Percentiles rank a stretch among this genome's conserved stretches.
These are phyloP conservation scores for Cirrhinus mrigala DNA, from an alignment of 2,797 vertebrate genomes.

Conservation along the genomic window DNA sequence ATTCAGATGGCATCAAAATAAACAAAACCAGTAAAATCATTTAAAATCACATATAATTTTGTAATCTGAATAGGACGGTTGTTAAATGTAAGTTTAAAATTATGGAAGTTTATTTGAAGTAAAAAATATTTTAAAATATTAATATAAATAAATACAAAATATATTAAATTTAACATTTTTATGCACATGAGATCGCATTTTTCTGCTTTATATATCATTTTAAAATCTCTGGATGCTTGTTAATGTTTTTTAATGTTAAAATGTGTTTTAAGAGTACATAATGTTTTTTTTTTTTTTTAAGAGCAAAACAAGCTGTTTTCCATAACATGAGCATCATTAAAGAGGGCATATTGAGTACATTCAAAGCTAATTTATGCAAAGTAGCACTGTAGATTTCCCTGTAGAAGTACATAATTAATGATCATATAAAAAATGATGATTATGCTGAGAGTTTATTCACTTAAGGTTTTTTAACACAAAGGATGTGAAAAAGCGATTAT, in stretches of 20 bases:
- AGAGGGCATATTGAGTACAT: neutral
- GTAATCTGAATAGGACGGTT: neutral
- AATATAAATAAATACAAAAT: too few relatives aligned
- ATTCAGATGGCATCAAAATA: neutral
- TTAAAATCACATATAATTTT: neutral
- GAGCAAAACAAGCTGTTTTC: neutral
- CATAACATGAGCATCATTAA: neutral
- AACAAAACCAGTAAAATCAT: neutral
- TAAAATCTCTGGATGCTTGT: neutral
- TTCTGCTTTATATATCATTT: neutral
- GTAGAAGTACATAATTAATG: neutral
- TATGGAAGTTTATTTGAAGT: too few relatives aligned
- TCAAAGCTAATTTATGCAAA: slow-evolving; percentile 17
- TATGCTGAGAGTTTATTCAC: slow-evolving; percentile 6
- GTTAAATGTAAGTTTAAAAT: neutral
- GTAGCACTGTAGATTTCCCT: neutral
- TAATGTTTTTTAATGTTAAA: neutral
- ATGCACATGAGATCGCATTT: neutral
- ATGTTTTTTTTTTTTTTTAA: neutral
- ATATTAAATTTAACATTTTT: too few relatives aligned
- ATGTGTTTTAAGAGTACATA: neutral
- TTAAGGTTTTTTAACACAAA: neutral
- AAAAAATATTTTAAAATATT: too few relatives aligned
- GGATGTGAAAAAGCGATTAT: neutral
- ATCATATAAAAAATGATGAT: slow-evolving; percentile 4